Evolutionary conservation across 2,797 vertebrate species (phyloP).

Genomic region (Anisognathus igniventris): DNA sequence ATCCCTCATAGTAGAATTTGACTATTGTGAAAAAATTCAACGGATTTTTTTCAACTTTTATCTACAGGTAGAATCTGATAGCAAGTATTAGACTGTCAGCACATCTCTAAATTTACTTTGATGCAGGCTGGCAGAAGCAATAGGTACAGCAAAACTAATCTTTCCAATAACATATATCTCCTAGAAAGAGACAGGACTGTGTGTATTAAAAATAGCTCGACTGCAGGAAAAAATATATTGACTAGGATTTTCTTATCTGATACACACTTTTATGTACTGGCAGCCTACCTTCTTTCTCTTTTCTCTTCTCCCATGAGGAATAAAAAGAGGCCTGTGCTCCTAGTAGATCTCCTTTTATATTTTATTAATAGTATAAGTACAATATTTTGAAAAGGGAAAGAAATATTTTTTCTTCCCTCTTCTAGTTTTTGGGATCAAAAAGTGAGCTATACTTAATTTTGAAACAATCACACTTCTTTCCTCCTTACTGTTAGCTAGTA

Average conservation of each 20-base stretch:
- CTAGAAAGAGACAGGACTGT: constrained; percentile 59
- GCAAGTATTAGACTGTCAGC: constrained; percentile 66
- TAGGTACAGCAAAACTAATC: constrained; percentile 67
- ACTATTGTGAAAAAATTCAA: neutral
- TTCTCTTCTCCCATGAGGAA: constrained; percentile 10
- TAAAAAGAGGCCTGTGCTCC: neutral
- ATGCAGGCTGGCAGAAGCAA: constrained; percentile 64
- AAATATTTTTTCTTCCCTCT: neutral
- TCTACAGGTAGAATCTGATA: constrained; percentile 63
- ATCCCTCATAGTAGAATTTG: neutral
- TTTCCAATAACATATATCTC: constrained; percentile 67
- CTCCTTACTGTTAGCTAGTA: neutral
- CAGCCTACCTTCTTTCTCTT: neutral
- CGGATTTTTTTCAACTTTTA: constrained; percentile 53
- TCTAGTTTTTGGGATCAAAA: neutral
- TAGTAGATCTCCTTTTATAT: neutral
- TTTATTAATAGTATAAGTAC: neutral
- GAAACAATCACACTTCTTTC: neutral
- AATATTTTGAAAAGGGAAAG: neutral
- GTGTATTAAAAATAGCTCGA: constrained; percentile 64
- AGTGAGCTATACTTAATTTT: neutral
- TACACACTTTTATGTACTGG: constrained; percentile 41
- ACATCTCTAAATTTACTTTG: constrained; percentile 69
- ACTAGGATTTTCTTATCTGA: constrained; percentile 62
- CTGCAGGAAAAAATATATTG: constrained; percentile 53